phyloP scores from a whole-genome alignment of 1,140 invertebrate genomes.

The Drosophila busckii region DNA sequence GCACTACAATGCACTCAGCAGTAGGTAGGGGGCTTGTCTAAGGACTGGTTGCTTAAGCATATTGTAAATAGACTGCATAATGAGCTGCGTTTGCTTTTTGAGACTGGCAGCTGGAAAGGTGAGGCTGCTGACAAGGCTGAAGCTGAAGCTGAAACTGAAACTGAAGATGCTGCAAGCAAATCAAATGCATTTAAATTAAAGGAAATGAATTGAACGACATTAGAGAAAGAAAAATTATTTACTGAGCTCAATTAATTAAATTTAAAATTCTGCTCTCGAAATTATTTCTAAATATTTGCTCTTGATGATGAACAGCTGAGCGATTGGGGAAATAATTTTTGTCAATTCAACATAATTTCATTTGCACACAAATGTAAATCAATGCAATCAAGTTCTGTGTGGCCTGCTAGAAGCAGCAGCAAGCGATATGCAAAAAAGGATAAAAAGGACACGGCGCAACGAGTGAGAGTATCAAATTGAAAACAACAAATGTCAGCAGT shows the following conservation, averaged over 20 bases:
- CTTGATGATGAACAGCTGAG: too few relatives aligned
- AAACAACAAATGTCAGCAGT: constrained; percentile 73
- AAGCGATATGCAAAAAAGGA: neutral
- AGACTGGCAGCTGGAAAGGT: constrained; percentile 57
- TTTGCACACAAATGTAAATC: constrained; percentile 58
- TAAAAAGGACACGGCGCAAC: neutral
- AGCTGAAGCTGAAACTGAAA: constrained; percentile 18
- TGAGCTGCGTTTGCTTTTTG: constrained; percentile 66
- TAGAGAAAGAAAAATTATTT: neutral
- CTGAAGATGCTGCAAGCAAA: constrained; percentile 10
- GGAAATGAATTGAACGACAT: neutral
- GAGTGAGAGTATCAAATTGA: constrained; percentile 42
- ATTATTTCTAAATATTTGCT: neutral
- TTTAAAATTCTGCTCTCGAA: too few relatives aligned
- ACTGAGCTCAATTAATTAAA: too few relatives aligned
- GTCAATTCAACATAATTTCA: constrained; percentile 49
- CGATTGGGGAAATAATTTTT: too few relatives aligned
- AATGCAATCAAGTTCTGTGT: constrained; percentile 35
- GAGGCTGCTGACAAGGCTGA: constrained; percentile 20
- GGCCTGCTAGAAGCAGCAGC: neutral
- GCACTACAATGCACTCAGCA: constrained; percentile 63
- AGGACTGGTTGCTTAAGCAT: constrained; percentile 62
- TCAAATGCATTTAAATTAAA: constrained; percentile 20
- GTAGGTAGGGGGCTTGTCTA: neutral
- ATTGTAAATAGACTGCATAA: constrained; percentile 75